These are phyloP conservation scores for Scopus umbretta DNA, from an alignment of 2,113 vertebrate genomes.

Conservation along the genomic window DNA sequence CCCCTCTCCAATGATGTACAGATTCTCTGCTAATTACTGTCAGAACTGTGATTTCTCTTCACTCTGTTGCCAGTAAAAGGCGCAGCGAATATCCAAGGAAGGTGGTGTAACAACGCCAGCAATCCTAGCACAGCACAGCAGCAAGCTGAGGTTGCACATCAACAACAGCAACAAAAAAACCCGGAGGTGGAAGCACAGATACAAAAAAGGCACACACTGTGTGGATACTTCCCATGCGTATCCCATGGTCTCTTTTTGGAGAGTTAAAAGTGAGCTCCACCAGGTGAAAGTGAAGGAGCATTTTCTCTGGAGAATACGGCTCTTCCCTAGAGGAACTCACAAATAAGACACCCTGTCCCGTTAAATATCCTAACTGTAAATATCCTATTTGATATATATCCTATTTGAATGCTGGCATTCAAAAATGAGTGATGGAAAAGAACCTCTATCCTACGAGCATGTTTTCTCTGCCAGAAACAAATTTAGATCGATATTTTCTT, in stretches of 20 bases:
- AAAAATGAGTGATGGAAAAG: background rate
- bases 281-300: background rate
- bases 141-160: too few relatives aligned
- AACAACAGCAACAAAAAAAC: too few relatives aligned
- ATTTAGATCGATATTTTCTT: background rate
- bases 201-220: fast-evolving
- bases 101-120: background rate
- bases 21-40: background rate
- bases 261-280: background rate
- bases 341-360: background rate
- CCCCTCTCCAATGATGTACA: background rate
- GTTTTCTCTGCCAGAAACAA: background rate
- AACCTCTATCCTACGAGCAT: background rate
- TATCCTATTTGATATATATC: too few relatives aligned
- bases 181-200: too few relatives aligned
- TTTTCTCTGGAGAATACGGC: background rate
- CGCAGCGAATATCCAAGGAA: background rate
- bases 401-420: background rate
- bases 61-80: background rate
- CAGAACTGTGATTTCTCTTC: background rate
- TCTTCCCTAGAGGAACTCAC: background rate
- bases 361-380: background rate
- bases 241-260: background rate
- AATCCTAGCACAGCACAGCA: too few relatives aligned
- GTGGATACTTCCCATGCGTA: background rate